phyloP scores from a whole-genome alignment of 2,888 invertebrate genomes.

The Lycaena phlaeas region DNA sequence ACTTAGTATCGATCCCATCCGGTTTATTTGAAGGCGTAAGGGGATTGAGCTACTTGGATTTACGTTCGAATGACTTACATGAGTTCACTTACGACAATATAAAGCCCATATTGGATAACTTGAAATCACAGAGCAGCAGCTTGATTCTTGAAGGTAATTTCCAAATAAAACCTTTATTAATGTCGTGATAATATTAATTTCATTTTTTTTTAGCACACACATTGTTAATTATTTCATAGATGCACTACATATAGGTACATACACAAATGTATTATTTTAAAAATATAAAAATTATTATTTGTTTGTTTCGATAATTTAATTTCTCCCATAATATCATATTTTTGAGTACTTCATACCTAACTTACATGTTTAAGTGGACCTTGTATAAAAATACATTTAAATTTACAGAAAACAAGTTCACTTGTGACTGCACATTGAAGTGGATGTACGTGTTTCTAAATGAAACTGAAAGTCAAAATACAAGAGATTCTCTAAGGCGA shows the following conservation, averaged over 20 bases:
- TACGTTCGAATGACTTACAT: constrained; percentile 83
- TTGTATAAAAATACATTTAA: background rate
- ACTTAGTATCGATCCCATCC: constrained; percentile 79
- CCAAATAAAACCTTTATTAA: too few relatives aligned
- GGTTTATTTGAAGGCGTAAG: constrained; percentile 81
- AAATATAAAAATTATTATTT: too few relatives aligned
- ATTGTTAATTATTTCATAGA: too few relatives aligned
- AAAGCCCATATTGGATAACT: constrained; percentile 83
- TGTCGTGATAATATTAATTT: too few relatives aligned
- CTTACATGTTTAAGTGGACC: too few relatives aligned
- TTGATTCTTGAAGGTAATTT: constrained; percentile 82
- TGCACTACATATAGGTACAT: too few relatives aligned
- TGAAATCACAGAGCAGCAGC: constrained; percentile 82
- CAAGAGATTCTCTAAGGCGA: constrained; percentile 79
- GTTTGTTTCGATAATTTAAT: too few relatives aligned
- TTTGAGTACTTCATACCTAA: too few relatives aligned
- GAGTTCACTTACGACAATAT: constrained; percentile 84
- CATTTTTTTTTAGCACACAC: too few relatives aligned
- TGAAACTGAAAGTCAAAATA: constrained; percentile 80
- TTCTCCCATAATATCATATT: too few relatives aligned
- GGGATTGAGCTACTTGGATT: constrained; percentile 80
- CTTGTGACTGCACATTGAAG: constrained; percentile 86
- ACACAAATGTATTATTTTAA: too few relatives aligned
- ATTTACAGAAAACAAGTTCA: constrained; percentile 84
- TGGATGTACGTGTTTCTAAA: constrained; percentile 85